A percentile compares a stretch with the other conserved stretches of the same genome.
Evolutionary conservation across 2,888 invertebrate species (phyloP).

Genomic region (Uropetala carovei): DNA sequence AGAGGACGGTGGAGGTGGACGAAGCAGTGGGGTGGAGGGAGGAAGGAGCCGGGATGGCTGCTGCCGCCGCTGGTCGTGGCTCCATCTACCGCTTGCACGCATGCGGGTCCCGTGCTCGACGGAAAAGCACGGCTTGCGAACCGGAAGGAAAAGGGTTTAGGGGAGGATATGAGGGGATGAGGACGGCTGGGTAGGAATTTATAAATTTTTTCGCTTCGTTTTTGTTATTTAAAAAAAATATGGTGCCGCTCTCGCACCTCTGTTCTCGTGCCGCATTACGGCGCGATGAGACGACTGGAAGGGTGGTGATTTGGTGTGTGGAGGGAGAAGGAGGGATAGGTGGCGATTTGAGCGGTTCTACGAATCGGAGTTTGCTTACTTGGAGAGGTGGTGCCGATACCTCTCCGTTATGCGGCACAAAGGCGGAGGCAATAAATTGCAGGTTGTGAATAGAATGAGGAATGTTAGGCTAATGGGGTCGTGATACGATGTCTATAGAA

Average conservation of each 20-base stretch:
- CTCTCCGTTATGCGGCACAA: too few relatives aligned
- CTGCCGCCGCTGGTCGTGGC: neutral
- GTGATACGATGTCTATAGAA: too few relatives aligned
- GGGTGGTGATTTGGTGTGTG: neutral
- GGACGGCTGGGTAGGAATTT: neutral
- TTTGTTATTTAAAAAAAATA: neutral
- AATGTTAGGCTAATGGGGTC: too few relatives aligned
- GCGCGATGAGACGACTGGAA: neutral
- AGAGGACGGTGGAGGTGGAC: neutral
- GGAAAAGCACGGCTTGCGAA: neutral
- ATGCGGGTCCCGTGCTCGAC: neutral
- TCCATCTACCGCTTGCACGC: neutral
- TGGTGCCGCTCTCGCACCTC: neutral
- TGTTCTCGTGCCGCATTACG: constrained; percentile 15
- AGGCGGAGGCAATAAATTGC: too few relatives aligned
- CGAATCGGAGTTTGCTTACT: neutral
- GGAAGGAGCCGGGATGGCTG: neutral
- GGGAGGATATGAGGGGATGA: neutral
- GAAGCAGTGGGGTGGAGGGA: neutral
- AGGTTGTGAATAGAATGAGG: too few relatives aligned
- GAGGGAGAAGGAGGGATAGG: neutral
- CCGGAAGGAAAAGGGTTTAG: neutral
- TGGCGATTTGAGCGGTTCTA: neutral
- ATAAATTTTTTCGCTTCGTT: neutral
- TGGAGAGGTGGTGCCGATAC: too few relatives aligned